Percentiles rank a stretch among this genome's conserved stretches.
Conservation (phyloP, 1,140 invertebrate species). For the Solenopsis invicta region DNA sequence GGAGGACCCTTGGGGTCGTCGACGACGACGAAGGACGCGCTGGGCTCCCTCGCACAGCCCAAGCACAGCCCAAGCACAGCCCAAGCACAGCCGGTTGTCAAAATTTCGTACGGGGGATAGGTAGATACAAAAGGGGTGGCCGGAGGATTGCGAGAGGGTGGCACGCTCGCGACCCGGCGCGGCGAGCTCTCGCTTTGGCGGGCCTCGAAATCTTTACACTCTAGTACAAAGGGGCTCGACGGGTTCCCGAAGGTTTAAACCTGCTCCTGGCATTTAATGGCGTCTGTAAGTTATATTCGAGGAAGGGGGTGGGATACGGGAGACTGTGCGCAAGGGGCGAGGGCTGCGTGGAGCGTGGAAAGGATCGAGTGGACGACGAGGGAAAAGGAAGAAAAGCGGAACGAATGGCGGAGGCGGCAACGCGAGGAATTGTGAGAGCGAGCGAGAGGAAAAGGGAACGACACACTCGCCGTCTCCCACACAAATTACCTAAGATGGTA, state of each 20-base stretch:
- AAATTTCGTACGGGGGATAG: constrained; percentile 63
- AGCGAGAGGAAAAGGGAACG: constrained; percentile 58
- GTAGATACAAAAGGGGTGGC: constrained; percentile 60
- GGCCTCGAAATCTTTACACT: constrained; percentile 75
- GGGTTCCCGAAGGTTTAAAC: constrained; percentile 71
- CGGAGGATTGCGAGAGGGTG: constrained; percentile 62
- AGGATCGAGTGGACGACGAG: background rate
- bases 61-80: background rate
- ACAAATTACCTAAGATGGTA: constrained; percentile 78
- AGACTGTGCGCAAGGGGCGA: constrained; percentile 64
- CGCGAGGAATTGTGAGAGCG: constrained; percentile 6
- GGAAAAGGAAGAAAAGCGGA: background rate
- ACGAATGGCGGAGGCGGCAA: constrained; percentile 10
- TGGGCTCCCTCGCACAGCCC: background rate
- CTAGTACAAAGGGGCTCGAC: constrained; percentile 71
- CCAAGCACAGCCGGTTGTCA: constrained; percentile 24
- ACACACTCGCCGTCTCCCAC: constrained; percentile 79
- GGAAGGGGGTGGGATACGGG: constrained; percentile 50
- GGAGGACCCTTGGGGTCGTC: constrained; percentile 45
- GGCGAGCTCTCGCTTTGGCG: constrained; percentile 32
- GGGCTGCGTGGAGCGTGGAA: constrained; percentile 18
- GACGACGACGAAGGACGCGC: background rate
- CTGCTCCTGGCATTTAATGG: constrained; percentile 77
- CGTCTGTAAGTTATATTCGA: constrained; percentile 77
- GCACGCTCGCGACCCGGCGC: constrained; percentile 18